Evolutionary conservation across 2,888 invertebrate genomes (phyloP), one percentile per base, ranked within the genome.

Genomic region (Agapostemon virescens): DNA sequence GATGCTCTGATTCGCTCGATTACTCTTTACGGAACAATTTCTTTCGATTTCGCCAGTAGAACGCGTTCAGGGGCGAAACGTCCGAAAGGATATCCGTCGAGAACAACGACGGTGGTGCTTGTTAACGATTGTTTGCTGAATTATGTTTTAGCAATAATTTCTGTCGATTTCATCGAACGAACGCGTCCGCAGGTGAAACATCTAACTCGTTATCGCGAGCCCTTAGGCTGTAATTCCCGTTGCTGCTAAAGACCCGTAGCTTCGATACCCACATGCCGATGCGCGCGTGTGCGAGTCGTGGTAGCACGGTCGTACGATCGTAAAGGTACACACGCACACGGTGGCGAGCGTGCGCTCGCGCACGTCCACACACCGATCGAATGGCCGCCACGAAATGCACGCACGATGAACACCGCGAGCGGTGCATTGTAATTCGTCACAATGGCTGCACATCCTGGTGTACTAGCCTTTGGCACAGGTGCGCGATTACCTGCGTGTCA

Each of bases 371-470:
- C 11, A 20, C 1, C 58, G 1, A 20, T 61, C 17, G 61, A 17
- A 15, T 26, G 30, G 61, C n/a, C 73, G 79, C 75, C 66, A 83
- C 81, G 83, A 79, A 86, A 82, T 79, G 87, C 86, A 87, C 85
- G 86, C 84, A 82, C 85, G 81, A 76, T 78, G 84, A 79, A 72
- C 86, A 79, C 79, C 73, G 79, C 79, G 77, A 69, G 67, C 83
- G 85, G 73, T 87, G 90, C 90, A 91, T 91, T 90, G 91, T 90
- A 90, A 90, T 90, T 90, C 90, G 90, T 91, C 86, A 89, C 90
- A 89, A 90, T 90, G 91, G 86, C 88, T 90, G 91, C 89, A 90
- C 90, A 91, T 90, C 91, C 90, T 90, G 90, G 89, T 90, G 86
- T 89, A 87, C 84, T 86, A 88, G 89, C 87, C 90, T 89, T 89